Evolutionary conservation across 2,113 vertebrate species (phyloP), one percentile per base, ranked within the genome.

Genomic region (Typhlomys cinereus): DNA sequence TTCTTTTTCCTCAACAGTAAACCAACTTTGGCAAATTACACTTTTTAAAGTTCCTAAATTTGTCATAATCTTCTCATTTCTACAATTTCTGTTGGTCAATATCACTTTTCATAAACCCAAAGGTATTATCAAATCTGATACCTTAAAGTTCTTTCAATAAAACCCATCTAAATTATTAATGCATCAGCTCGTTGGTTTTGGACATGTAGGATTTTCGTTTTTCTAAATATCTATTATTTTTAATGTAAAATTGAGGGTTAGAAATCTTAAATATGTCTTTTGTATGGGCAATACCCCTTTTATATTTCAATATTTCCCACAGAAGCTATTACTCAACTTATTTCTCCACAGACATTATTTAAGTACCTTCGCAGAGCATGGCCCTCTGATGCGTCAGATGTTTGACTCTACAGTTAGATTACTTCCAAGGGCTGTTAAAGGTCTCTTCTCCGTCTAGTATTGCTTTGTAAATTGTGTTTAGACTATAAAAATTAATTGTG

Each of bases 31-130:
- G 15, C 31, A 15, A 80, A 78, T 84, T 83, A 36, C 44, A 34
- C 48, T 83, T 76, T 39, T 4, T 25, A 94, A 14, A 25, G n/a
- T 91, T 88, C 50, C 80, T 66, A 85, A 83, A 73, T 66, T 59
- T 76, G n/a, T n/a, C 12, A 54, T 44, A 61, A 52, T 84, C 61
- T 83, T 75, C 27, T 23, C 44, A 90, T 75, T 69, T n/a, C 4
- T 74, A 74, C 7, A 83, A 78, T 79, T 17, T 69, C 4, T 86
- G 29, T 34, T 84, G 20, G 27, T 6, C 25, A n/a, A 67, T 84
- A 39, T 59, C 25, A 73, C 54, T 62, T 62, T 1, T 90, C 66
- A 36, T 50, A 61, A 67, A 39, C 3, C 17, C 23, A 36, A 62
- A 85, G 64, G 11, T 61, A 11, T 5, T 86, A 57, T 18, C 15